phyloP scores from a whole-genome alignment of 2,113 vertebrate species.

The Potamarius usumacintae region DNA sequence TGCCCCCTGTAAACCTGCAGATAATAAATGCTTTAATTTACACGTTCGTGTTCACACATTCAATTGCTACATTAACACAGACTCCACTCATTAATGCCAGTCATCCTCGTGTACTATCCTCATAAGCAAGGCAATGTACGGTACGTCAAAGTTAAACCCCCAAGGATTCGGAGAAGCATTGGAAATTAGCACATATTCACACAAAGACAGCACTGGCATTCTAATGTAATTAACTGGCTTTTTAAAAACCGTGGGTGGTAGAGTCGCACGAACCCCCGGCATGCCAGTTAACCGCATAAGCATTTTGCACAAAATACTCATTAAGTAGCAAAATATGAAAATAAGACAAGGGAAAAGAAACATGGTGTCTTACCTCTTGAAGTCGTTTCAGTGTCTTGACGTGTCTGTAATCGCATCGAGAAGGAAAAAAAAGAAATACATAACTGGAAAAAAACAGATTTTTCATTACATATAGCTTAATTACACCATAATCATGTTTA shows the following conservation, averaged over 20 bases:
- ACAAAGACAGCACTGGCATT: not conserved
- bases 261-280: not conserved
- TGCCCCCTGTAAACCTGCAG: not conserved
- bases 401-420: conserved; percentile 73
- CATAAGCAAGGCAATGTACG: not conserved
- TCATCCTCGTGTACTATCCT: conserved; percentile 7
- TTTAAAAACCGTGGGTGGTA: not conserved
- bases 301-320: not conserved
- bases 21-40: conserved; percentile 9
- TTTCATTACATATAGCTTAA: not conserved
- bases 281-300: not conserved
- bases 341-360: not conserved
- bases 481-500: not conserved
- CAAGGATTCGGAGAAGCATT: not conserved
- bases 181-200: conserved; percentile 1
- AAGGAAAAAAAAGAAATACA: not conserved
- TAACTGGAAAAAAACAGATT: not conserved
- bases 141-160: not conserved
- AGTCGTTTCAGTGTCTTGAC: conserved; percentile 84
- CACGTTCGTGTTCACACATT: not conserved
- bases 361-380: conserved; percentile 74
- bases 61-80: not conserved
- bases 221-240: conserved; percentile 18
- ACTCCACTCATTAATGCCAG: not conserved
- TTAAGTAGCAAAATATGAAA: not conserved